Evolutionary conservation across 2,888 invertebrate genomes (phyloP).

Genomic region (Ariolimax columbianus): DNA sequence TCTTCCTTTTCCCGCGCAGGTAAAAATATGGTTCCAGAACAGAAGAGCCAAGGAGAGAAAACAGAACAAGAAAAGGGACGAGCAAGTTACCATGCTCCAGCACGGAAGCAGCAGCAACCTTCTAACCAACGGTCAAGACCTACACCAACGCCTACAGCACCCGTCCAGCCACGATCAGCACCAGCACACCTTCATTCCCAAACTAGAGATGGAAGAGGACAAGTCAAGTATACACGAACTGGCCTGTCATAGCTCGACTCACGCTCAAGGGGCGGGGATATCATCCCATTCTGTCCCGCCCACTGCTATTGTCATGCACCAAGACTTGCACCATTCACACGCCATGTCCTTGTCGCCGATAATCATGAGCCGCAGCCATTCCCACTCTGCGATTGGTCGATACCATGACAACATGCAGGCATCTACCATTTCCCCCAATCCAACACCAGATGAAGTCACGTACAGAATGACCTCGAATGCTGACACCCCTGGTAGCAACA

Average conservation of each 20-base stretch:
- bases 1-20: constrained; percentile 58
- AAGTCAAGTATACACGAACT: constrained; percentile 25
- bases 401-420: constrained; percentile 25
- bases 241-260: not conserved
- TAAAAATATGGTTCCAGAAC: constrained; percentile 75
- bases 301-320: constrained; percentile 20
- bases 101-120: constrained; percentile 56
- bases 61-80: constrained; percentile 87
- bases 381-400: constrained; percentile 25
- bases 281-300: constrained; percentile 4
- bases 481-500: constrained; percentile 32
- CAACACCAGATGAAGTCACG: constrained; percentile 21
- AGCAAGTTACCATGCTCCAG: constrained; percentile 72
- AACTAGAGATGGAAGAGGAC: constrained; percentile 39
- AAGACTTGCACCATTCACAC: constrained; percentile 7
- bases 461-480: not conserved
- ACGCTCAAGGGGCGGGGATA: constrained; percentile 17
- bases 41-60: constrained; percentile 85
- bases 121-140: constrained; percentile 50
- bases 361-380: constrained; percentile 26
- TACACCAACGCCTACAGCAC: constrained; percentile 56
- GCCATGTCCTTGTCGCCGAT: constrained; percentile 16
- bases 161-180: constrained; percentile 46
- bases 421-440: not conserved
- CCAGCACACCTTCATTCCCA: constrained; percentile 44